Base-by-base conservation (phyloP, 2,113 vertebrate species). In the Hepsetus odoe region DNA sequence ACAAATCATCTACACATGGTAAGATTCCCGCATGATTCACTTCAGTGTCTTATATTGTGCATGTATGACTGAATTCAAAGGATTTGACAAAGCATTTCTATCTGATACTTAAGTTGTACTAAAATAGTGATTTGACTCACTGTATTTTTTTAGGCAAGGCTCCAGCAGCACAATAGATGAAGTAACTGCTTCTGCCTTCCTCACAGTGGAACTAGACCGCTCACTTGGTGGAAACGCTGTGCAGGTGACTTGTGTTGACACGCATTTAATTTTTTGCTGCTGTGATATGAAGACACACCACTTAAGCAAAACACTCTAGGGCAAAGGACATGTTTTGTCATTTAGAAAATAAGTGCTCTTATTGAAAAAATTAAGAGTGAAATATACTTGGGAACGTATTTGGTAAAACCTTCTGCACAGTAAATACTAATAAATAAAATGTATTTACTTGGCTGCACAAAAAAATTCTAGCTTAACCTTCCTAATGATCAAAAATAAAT, bases 1-100 rank as follows among this genome's bases (percentile, higher is more conserved):
- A 35, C 91, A 94, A 86, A 94, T 98, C 61, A 98, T 98, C 85
- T 98, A 98, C 81, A 97, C 94, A 0, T 98, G 96, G 96, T 98
- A 88, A 65, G 81, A 38, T 13, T 70, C 33, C 38, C 12, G 30
- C 11, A 51, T 22, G 42, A 32, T 76, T 38, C 7, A 38, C 22
- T 30, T 30, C 26, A 22, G 32, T 20, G 35, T 33, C 16, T 68
- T 6, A 12, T 68, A 16, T 51, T 71, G 16, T 42, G 26, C 20
- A 5, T 40, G 5, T 55, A 46, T 58, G 35, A 14, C 16, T 14
- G 51, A 33, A 12, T 22, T 44, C 20, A 32, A 55, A 22, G 28
- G 14, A 46, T 10, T 26, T 42, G 53, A 38, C 20, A 14, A 24
- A 68, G 6, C 4, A 1, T 49, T 18, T 16, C 1, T 16, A 46